Conservation (phyloP, 2,113 vertebrate species). For the Pluvianellus socialis region DNA sequence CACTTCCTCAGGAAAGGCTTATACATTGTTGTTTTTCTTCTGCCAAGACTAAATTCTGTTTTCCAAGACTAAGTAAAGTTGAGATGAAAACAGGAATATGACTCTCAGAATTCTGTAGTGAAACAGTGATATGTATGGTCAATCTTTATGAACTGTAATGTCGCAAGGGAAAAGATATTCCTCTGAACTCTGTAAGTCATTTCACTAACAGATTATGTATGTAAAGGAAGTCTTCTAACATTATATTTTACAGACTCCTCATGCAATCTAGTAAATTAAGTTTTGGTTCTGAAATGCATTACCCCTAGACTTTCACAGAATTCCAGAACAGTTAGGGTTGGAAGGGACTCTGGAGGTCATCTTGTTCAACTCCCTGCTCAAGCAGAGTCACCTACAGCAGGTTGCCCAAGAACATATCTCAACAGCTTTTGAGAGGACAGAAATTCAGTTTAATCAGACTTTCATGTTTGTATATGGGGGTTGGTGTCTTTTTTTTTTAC, state of each 20-base stretch:
- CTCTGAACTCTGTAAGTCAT: background rate
- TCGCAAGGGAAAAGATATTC: background rate
- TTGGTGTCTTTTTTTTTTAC: background rate
- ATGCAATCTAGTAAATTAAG: background rate
- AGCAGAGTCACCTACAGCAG: background rate
- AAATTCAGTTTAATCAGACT: background rate
- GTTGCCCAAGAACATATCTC: background rate
- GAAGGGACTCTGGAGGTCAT: background rate
- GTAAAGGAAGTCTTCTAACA: background rate
- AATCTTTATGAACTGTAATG: background rate
- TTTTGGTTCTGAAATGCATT: background rate
- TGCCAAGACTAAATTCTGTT: background rate
- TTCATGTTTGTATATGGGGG: fast-evolving
- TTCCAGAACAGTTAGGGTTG: fast-evolving
- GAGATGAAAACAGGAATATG: background rate
- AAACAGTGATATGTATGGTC: background rate
- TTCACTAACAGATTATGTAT: background rate
- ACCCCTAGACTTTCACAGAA: background rate
- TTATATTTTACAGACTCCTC: background rate
- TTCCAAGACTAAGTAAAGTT: background rate
- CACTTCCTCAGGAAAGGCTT: constrained; percentile 4
- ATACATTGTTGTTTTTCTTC: background rate
- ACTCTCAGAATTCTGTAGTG: background rate
- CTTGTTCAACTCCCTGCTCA: background rate
- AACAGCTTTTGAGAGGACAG: background rate